Conservation (phyloP, 2,797 vertebrate genomes). For the Oryzias sinensis region DNA sequence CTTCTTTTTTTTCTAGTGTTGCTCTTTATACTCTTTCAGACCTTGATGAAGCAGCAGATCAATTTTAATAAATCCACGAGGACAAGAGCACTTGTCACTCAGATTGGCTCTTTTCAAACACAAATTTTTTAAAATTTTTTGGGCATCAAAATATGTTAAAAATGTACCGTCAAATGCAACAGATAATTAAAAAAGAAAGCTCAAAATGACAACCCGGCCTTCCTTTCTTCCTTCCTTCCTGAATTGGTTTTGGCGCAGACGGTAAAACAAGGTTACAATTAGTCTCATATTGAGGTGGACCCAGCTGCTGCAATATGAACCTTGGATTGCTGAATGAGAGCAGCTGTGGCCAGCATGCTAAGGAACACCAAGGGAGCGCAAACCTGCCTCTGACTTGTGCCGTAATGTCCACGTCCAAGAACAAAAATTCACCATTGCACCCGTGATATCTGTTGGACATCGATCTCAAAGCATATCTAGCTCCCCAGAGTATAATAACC, state of each 20-base stretch:
- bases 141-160: not conserved
- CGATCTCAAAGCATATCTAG: constrained; percentile 48
- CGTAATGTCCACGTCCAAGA: constrained; percentile 46
- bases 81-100: constrained; percentile 20
- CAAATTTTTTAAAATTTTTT: too few species aligned
- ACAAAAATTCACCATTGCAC: constrained; percentile 48
- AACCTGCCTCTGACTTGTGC: constrained; percentile 36
- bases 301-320: constrained; percentile 67
- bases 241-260: constrained; percentile 34
- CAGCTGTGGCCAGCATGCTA: constrained; percentile 52
- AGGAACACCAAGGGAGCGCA: constrained; percentile 30
- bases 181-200: constrained; percentile 11
- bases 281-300: constrained; percentile 39
- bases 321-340: constrained; percentile 42
- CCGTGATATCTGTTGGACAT: constrained; percentile 53
- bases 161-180: constrained; percentile 30
- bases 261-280: constrained; percentile 52
- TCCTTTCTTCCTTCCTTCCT: constrained; percentile 4
- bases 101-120: constrained; percentile 17
- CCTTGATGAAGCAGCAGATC: constrained; percentile 14
- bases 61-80: constrained; percentile 41
- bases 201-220: constrained; percentile 38
- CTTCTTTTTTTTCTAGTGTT: not conserved
- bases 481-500: constrained; percentile 44
- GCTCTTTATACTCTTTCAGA: constrained; percentile 21